phyloP scores from a whole-genome alignment of 2,113 vertebrate species.

The Vanacampus margaritifer region DNA sequence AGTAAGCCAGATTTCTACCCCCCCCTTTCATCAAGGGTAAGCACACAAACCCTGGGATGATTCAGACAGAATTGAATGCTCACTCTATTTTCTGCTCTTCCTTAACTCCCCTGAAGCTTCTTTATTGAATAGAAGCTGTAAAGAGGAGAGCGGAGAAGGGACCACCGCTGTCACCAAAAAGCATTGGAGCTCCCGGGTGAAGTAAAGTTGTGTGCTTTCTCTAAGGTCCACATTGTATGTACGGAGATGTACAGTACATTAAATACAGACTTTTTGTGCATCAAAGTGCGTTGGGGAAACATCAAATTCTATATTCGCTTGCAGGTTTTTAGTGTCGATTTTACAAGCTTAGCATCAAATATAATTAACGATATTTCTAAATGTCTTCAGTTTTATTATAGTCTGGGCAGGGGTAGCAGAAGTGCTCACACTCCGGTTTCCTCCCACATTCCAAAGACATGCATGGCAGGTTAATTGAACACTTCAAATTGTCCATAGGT shows the following conservation, averaged over 20 bases:
- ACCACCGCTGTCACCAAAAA: conserved; percentile 44
- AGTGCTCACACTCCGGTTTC: no score
- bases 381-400: neutral
- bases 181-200: conserved; percentile 37
- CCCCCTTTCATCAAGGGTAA: conserved; percentile 35
- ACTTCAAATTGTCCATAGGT: no score
- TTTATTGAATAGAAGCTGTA: conserved; percentile 66
- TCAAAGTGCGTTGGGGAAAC: neutral
- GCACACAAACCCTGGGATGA: conserved; percentile 51
- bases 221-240: neutral
- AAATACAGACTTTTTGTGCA: neutral
- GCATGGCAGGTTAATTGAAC: no score
- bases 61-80: conserved; percentile 61
- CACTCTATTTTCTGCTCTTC: conserved; percentile 50
- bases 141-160: conserved; percentile 56
- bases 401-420: no score
- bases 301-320: neutral
- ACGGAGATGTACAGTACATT: neutral
- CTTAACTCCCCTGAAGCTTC: conserved; percentile 51
- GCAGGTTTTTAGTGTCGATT: neutral
- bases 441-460: no score
- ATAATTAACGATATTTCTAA: neutral
- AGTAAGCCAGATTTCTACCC: conserved; percentile 47
- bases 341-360: neutral
- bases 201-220: conserved; percentile 21